Percentiles rank a stretch among this genome's conserved stretches.
These are phyloP conservation scores for Troglohyphantes excavatus DNA, from an alignment of 2,888 invertebrate genomes.

Conservation along the genomic window DNA sequence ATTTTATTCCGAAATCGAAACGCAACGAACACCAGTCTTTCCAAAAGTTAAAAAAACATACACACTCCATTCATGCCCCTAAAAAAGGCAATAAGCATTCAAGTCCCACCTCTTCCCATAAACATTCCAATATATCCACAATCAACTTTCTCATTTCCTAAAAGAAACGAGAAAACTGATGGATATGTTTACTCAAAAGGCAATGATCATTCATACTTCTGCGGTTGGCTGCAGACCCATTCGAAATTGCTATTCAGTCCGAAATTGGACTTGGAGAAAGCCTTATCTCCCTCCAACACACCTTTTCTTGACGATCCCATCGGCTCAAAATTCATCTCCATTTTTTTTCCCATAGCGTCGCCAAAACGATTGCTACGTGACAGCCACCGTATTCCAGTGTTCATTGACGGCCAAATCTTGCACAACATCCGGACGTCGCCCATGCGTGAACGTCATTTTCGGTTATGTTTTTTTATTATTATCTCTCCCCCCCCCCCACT, in stretches of 20 bases:
- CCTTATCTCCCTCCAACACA: constrained; percentile 22
- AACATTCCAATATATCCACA: neutral
- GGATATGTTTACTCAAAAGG: constrained; percentile 3
- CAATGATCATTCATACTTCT: constrained; percentile 23
- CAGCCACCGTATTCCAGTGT: constrained; percentile 49
- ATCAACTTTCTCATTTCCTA: constrained; percentile 8
- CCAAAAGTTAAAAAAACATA: too few relatives aligned
- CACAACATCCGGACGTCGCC: constrained; percentile 70
- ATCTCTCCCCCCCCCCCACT: constrained; percentile 16
- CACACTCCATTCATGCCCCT: too few relatives aligned
- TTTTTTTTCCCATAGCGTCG: constrained; percentile 57
- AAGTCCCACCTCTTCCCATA: neutral
- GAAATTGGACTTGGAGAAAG: constrained; percentile 6
- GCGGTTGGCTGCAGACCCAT: constrained; percentile 16
- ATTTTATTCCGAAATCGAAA: too few relatives aligned
- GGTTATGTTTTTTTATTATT: constrained; percentile 8
- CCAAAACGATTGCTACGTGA: constrained; percentile 16
- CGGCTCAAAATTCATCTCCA: constrained; percentile 14
- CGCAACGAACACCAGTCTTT: too few relatives aligned
- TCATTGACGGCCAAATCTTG: constrained; percentile 64
- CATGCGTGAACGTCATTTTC: constrained; percentile 52
- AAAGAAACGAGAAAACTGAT: constrained; percentile 3
- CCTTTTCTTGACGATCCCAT: constrained; percentile 15
- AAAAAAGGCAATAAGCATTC: constrained; percentile 1
- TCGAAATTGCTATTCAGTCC: constrained; percentile 28